phyloP scores from a whole-genome alignment of 2,113 vertebrate genomes.

The Epinephelus cyanopodus region DNA sequence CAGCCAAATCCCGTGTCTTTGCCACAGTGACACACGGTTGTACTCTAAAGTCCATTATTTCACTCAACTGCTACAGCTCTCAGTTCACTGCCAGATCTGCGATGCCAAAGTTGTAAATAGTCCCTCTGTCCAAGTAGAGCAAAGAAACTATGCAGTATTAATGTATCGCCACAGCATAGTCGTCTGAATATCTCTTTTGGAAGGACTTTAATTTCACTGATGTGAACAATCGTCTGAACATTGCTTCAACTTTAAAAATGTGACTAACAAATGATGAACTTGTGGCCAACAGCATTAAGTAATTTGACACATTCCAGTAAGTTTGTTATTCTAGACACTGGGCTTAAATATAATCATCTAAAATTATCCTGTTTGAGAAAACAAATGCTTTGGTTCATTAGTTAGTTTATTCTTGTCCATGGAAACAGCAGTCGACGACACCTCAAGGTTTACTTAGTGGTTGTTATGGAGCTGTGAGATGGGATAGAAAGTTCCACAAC shows the following conservation, averaged over 20 bases:
- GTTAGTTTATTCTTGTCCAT: neutral
- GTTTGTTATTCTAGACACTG: conserved; percentile 1
- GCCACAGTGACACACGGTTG: conserved; percentile 65
- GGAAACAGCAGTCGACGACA: neutral
- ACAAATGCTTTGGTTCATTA: conserved; percentile 18
- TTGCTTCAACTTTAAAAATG: neutral
- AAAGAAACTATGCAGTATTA: conserved; percentile 42
- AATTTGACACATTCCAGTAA: conserved; percentile 7
- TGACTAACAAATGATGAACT: conserved; percentile 8
- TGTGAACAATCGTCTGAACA: neutral
- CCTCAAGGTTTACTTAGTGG: neutral
- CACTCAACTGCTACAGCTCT: conserved; percentile 60
- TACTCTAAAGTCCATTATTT: conserved; percentile 77
- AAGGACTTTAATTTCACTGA: conserved; percentile 12
- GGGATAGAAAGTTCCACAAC: neutral
- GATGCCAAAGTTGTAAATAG: conserved; percentile 69
- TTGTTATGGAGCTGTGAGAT: neutral
- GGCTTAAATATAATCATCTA: neutral
- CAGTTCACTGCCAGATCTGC: conserved; percentile 65
- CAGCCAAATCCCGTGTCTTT: conserved; percentile 69
- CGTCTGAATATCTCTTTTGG: conserved; percentile 30
- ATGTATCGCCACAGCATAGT: conserved; percentile 30
- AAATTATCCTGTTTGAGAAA: conserved; percentile 1
- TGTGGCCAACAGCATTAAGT: neutral
- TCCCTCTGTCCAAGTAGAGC: conserved; percentile 56